These are phyloP conservation scores for Gastrophysa polygoni DNA, from an alignment of 2,888 invertebrate genomes.

Conservation along the genomic window DNA sequence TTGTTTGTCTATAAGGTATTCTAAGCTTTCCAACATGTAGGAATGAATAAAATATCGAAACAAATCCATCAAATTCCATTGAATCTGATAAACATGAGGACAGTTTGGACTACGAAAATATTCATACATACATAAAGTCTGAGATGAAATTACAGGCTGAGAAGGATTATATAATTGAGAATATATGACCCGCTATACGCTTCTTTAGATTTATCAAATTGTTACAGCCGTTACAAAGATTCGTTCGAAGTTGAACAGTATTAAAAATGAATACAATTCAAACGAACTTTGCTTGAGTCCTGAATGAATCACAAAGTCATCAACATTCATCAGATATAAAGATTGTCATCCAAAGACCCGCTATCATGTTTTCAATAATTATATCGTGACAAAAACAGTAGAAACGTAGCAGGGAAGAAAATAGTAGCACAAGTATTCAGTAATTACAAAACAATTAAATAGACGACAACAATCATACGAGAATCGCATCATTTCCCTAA, in stretches of 20 bases:
- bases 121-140: too few relatives aligned
- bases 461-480: constrained; percentile 40
- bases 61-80: too few relatives aligned
- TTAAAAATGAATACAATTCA: not conserved
- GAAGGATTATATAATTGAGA: too few relatives aligned
- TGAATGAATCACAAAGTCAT: not conserved
- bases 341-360: not conserved
- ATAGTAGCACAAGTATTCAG: constrained; percentile 43
- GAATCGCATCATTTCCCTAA: constrained; percentile 45
- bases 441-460: constrained; percentile 51
- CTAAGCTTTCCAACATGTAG: too few relatives aligned
- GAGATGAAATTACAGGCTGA: too few relatives aligned
- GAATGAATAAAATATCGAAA: not conserved
- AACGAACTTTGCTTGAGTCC: constrained; percentile 6
- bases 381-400: constrained; percentile 45
- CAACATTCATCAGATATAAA: not conserved
- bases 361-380: constrained; percentile 39
- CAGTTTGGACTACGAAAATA: too few relatives aligned
- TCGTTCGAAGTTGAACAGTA: not conserved
- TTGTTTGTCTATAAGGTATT: too few relatives aligned
- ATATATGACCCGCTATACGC: too few relatives aligned
- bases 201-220: too few relatives aligned
- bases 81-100: too few relatives aligned
- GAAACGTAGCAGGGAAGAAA: constrained; percentile 36
- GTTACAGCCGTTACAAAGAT: not conserved